phyloP scores from a whole-genome alignment of 2,797 vertebrate species.

The Gambelia wislizenii region DNA sequence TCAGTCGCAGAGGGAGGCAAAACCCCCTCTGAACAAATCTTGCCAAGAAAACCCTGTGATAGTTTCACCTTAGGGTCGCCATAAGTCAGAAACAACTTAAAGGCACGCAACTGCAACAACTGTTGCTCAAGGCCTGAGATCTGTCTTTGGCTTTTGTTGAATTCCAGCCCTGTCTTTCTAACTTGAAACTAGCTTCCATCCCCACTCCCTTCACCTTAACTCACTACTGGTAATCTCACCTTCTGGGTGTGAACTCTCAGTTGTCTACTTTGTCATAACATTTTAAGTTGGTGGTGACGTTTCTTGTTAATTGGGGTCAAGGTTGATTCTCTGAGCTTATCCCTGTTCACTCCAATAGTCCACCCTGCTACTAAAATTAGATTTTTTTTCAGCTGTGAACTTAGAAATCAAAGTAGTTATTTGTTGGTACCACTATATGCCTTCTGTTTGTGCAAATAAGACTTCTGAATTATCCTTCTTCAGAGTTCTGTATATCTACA shows the following conservation, averaged over 20 bases:
- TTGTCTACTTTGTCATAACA: background rate
- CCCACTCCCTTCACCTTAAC: too few species aligned
- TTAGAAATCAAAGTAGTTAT: background rate
- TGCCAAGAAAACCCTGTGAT: too few species aligned
- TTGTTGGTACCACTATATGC: too few species aligned
- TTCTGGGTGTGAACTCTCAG: background rate
- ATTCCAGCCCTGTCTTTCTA: background rate
- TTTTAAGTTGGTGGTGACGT: background rate
- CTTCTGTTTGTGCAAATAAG: background rate
- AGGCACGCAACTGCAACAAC: too few species aligned
- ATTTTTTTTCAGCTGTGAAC: too few species aligned
- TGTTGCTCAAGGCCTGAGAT: background rate
- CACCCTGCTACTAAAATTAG: background rate
- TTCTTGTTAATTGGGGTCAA: background rate
- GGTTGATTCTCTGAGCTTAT: background rate
- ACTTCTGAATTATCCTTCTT: background rate
- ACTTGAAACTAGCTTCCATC: background rate
- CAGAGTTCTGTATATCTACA: background rate
- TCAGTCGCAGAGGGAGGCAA: too few species aligned
- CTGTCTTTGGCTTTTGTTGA: too few species aligned
- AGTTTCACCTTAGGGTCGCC: too few species aligned
- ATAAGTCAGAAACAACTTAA: too few species aligned
- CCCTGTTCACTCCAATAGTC: background rate
- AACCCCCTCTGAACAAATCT: too few species aligned
- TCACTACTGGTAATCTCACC: background rate